These are phyloP conservation scores for Pectinophora gossypiella DNA, from an alignment of 1,140 invertebrate species.

Conservation along the genomic window DNA sequence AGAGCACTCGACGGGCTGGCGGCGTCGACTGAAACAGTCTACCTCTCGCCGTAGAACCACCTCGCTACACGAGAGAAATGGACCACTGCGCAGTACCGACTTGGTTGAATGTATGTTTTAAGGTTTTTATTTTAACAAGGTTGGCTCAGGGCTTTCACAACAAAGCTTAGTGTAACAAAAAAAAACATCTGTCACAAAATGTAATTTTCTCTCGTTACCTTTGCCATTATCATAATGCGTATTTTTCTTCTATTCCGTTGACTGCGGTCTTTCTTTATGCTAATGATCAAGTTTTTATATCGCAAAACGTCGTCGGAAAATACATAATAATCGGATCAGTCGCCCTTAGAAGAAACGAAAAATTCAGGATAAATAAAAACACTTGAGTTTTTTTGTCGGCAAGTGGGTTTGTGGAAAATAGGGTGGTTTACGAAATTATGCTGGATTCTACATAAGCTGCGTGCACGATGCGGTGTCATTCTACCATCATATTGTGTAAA, in stretches of 20 bases:
- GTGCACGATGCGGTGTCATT: neutral
- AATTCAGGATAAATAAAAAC: neutral
- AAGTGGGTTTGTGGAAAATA: neutral
- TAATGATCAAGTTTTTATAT: neutral
- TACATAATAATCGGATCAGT: neutral
- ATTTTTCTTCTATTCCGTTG: neutral
- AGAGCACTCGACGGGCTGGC: constrained; percentile 45
- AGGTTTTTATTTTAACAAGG: constrained; percentile 37
- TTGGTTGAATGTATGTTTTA: constrained; percentile 29
- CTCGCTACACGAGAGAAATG: constrained; percentile 24
- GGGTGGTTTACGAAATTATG: neutral
- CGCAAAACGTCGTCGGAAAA: neutral
- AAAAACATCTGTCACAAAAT: constrained; percentile 14
- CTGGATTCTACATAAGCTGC: neutral
- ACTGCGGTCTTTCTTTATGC: neutral
- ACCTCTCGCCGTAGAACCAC: constrained; percentile 11
- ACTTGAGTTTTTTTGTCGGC: neutral
- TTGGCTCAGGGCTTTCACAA: constrained; percentile 4
- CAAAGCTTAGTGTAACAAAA: too few species aligned
- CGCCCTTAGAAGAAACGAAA: neutral
- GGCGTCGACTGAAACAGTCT: constrained; percentile 44
- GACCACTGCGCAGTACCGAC: constrained; percentile 51
- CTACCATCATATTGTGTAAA: neutral
- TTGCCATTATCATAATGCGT: neutral
- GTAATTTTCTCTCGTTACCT: constrained; percentile 3